Evolutionary conservation across 2,797 vertebrate genomes (phyloP).

Genomic region (Channa striata): DNA sequence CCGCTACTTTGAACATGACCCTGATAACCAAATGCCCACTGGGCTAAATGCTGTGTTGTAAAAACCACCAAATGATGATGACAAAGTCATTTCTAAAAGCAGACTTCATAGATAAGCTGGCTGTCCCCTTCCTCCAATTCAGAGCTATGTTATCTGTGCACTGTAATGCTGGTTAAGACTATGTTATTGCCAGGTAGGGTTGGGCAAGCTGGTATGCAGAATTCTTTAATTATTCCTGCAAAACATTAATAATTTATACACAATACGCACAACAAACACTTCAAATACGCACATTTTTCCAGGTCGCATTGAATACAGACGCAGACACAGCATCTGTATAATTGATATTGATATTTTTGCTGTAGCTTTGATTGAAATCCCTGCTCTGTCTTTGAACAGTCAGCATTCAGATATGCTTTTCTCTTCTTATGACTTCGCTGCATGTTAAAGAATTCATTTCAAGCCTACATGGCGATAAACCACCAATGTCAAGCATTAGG

Average conservation of each 20-base stretch:
- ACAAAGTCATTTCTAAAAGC: slow-evolving; percentile 70
- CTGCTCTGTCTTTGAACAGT: slow-evolving; percentile 19
- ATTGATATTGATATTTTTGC: slow-evolving; percentile 35
- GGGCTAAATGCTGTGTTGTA: slow-evolving; percentile 73
- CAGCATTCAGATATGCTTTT: slow-evolving; percentile 13
- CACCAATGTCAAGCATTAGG: slow-evolving; percentile 78
- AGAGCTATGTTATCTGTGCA: slow-evolving; percentile 15
- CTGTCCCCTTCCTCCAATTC: slow-evolving; percentile 42
- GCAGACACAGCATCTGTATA: slow-evolving; percentile 26
- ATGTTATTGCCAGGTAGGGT: slow-evolving; percentile 12
- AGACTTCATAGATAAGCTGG: slow-evolving; percentile 60
- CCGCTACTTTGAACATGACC: slow-evolving; percentile 84
- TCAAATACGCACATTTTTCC: slow-evolving; percentile 8
- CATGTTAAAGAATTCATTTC: slow-evolving; percentile 69
- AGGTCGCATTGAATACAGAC: slow-evolving; percentile 19
- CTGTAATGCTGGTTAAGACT: slow-evolving; percentile 17
- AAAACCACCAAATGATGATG: slow-evolving; percentile 74
- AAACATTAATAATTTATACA: neutral
- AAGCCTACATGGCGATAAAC: slow-evolving; percentile 66
- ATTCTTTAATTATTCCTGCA: neutral
- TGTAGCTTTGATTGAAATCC: slow-evolving; percentile 20
- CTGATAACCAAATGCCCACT: slow-evolving; percentile 81
- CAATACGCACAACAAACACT: neutral
- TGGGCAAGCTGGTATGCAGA: neutral
- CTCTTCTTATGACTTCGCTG: slow-evolving; percentile 27